Evolutionary conservation across 2,888 invertebrate genomes (phyloP).

Genomic region (Drosophila incognita): DNA sequence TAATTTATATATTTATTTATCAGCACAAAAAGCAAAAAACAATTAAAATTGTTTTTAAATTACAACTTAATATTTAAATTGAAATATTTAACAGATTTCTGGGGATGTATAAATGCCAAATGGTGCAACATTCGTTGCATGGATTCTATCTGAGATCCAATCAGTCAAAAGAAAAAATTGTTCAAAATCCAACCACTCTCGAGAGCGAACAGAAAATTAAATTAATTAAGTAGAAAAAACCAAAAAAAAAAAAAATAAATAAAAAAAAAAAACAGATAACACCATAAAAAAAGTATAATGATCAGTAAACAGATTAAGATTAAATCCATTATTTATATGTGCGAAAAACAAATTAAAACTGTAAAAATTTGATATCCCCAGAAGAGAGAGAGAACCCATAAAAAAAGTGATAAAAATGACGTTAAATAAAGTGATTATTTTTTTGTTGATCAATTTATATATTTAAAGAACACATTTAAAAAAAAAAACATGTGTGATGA

Average conservation of each 20-base stretch:
- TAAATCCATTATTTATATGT: neutral
- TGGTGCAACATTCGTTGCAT: neutral
- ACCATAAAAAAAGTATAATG: neutral
- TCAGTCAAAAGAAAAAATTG: neutral
- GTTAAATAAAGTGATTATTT: neutral
- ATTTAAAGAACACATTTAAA: neutral
- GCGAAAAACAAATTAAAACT: neutral
- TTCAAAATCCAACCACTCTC: neutral
- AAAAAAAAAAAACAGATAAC: too few species aligned
- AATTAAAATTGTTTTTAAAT: neutral
- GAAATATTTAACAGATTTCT: neutral
- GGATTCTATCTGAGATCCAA: neutral
- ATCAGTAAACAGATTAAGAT: neutral
- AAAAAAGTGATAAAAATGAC: neutral
- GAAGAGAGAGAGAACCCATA: neutral
- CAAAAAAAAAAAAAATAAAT: neutral
- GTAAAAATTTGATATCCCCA: neutral
- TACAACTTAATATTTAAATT: neutral
- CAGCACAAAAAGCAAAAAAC: neutral
- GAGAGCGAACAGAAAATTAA: neutral
- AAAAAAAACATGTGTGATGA: conserved; percentile 9
- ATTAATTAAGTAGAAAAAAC: neutral
- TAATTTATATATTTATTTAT: neutral
- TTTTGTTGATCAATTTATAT: neutral
- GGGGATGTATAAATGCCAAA: neutral